Percentiles rank a stretch among this genome's conserved stretches.
phyloP scores from a whole-genome alignment of 1,140 invertebrate species.

The Brachionus calyciflorus region DNA sequence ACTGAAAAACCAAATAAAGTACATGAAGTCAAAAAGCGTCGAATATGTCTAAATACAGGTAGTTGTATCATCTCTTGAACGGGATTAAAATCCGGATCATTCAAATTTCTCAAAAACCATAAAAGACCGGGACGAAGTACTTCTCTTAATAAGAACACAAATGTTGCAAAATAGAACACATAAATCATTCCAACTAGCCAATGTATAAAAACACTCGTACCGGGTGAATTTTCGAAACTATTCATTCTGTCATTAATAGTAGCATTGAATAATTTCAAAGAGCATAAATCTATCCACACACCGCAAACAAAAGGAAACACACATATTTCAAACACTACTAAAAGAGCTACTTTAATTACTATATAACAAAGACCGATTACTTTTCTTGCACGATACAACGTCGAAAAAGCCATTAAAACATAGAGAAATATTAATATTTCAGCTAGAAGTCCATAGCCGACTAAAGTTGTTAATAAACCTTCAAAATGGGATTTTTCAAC shows the following conservation, averaged over 20 bases:
- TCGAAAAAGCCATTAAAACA: constrained; percentile 67
- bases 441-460: constrained; percentile 85
- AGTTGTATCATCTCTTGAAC: constrained; percentile 96
- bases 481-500: constrained; percentile 80
- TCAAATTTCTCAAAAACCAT: constrained; percentile 90
- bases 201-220: constrained; percentile 94
- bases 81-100: constrained; percentile 98
- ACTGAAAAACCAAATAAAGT: constrained; percentile 63
- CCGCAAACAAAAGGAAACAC: constrained; percentile 93
- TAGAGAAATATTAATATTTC: constrained; percentile 78
- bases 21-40: constrained; percentile 82
- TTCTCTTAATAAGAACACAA: constrained; percentile 86
- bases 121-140: constrained; percentile 89
- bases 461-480: constrained; percentile 82
- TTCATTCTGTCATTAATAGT: constrained; percentile 69
- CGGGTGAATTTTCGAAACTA: constrained; percentile 81
- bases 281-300: constrained; percentile 98
- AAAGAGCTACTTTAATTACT: constrained; percentile 85
- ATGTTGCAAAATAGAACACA: constrained; percentile 98
- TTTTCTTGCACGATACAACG: constrained; percentile 69
- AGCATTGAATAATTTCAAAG: constrained; percentile 83
- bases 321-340: constrained; percentile 90
- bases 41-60: constrained; percentile 82
- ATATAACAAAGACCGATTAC: constrained; percentile 90
- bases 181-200: constrained; percentile 99